A percentile compares a stretch with the other conserved stretches of the same genome.
phyloP scores from a whole-genome alignment of 2,888 invertebrate species.

The Drosophila seclusa region DNA sequence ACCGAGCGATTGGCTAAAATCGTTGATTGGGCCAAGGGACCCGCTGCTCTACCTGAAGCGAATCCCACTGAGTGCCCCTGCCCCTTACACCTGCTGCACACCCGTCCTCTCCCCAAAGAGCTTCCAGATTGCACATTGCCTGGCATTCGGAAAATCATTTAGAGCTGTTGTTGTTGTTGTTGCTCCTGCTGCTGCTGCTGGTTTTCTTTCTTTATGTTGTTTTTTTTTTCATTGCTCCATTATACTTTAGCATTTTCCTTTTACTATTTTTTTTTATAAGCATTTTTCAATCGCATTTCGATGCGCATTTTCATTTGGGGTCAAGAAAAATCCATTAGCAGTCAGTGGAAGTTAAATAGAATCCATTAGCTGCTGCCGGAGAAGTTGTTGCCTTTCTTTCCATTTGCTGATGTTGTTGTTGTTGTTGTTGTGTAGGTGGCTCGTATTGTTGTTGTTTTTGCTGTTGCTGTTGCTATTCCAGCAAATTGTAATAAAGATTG shows the following conservation, averaged over 20 bases:
- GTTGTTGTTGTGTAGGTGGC: constrained; percentile 21
- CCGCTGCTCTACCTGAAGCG: constrained; percentile 1
- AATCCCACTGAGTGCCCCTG: background rate
- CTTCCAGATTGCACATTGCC: constrained; percentile 44
- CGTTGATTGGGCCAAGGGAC: constrained; percentile 41
- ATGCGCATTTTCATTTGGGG: constrained; percentile 83
- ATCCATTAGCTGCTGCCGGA: constrained; percentile 82
- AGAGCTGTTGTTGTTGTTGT: constrained; percentile 30
- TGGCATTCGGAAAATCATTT: constrained; percentile 62
- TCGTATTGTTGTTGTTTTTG: constrained; percentile 17
- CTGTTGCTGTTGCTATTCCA: constrained; percentile 36
- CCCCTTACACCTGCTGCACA: background rate
- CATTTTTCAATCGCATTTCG: constrained; percentile 79
- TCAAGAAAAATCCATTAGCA: constrained; percentile 85
- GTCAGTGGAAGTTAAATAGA: constrained; percentile 84
- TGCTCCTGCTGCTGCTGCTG: constrained; percentile 33
- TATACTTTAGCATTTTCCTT: constrained; percentile 58
- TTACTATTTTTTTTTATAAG: constrained; percentile 70
- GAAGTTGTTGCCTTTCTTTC: constrained; percentile 58
- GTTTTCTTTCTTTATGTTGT: constrained; percentile 25
- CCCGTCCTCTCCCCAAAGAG: background rate
- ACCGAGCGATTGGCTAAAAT: constrained; percentile 41
- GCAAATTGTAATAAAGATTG: constrained; percentile 69
- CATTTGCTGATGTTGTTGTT: constrained; percentile 26
- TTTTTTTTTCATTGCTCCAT: constrained; percentile 60